A percentile compares a stretch with the other conserved stretches of the same genome.
phyloP scores from a whole-genome alignment of 2,888 invertebrate species.

The Clunio marinus region DNA sequence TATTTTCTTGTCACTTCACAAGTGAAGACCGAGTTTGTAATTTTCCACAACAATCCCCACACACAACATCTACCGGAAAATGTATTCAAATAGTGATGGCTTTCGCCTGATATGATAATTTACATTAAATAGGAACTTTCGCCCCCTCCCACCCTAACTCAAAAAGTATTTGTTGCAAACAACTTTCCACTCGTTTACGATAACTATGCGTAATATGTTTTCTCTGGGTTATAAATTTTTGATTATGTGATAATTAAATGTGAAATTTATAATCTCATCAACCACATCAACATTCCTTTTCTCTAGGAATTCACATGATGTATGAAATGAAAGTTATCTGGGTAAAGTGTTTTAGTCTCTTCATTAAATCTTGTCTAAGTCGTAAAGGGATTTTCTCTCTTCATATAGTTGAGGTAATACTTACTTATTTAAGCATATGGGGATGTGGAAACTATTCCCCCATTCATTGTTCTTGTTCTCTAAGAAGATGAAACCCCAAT shows the following conservation, averaged over 20 bases:
- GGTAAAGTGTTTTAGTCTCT: slow-evolving; percentile 11
- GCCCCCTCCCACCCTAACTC: neutral
- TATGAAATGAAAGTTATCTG: neutral
- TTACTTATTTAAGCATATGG: no score
- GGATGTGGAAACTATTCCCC: no score
- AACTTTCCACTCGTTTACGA: neutral
- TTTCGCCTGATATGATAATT: slow-evolving; percentile 4
- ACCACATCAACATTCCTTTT: slow-evolving; percentile 15
- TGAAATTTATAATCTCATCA: slow-evolving; percentile 31
- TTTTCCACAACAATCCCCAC: no score
- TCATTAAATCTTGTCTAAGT: slow-evolving; percentile 3
- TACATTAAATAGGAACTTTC: neutral
- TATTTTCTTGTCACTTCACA: no score
- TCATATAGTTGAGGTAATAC: neutral
- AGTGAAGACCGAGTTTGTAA: no score
- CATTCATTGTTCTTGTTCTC: no score
- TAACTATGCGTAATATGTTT: neutral
- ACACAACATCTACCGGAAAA: no score
- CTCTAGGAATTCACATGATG: neutral
- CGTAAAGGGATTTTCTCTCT: neutral
- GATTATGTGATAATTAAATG: slow-evolving; percentile 39
- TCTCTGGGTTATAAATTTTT: slow-evolving; percentile 33
- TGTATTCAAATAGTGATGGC: no score
- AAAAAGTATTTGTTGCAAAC: no score
- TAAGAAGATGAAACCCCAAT: no score